Evolutionary conservation across 2,888 invertebrate species (phyloP).

Genomic region (Dendrolimus houi): DNA sequence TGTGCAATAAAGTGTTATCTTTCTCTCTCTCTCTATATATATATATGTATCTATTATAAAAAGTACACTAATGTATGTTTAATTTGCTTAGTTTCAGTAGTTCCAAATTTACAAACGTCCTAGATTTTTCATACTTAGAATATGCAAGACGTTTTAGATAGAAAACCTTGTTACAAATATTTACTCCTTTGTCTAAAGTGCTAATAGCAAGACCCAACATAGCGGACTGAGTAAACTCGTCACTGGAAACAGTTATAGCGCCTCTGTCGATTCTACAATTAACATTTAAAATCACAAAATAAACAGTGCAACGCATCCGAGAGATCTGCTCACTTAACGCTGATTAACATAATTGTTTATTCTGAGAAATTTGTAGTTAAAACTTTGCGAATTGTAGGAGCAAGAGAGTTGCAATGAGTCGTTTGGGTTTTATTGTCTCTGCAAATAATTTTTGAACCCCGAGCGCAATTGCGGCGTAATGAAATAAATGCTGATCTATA

Average conservation of each 20-base stretch:
- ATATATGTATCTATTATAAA: too few species aligned
- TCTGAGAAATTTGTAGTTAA: constrained; percentile 1
- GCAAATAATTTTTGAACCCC: too few species aligned
- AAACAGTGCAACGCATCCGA: neutral
- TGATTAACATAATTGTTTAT: constrained; percentile 2
- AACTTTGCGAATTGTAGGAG: neutral
- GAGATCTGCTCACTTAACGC: neutral
- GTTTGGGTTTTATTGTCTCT: neutral
- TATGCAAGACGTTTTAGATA: too few species aligned
- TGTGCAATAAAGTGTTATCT: too few species aligned
- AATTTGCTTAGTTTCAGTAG: too few species aligned
- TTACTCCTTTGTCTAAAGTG: neutral
- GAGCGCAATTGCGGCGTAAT: too few species aligned
- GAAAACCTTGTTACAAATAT: too few species aligned
- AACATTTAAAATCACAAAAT: neutral
- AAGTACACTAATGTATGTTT: too few species aligned
- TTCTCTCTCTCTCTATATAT: too few species aligned
- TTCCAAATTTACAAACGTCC: too few species aligned
- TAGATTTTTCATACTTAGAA: too few species aligned
- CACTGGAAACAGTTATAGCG: neutral
- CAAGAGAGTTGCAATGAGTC: neutral
- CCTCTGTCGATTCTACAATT: neutral
- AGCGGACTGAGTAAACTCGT: neutral
- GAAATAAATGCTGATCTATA: too few species aligned
- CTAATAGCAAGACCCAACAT: neutral